Conservation (phyloP, 2,113 vertebrate species). For the Tetraodon nigroviridis region DNA sequence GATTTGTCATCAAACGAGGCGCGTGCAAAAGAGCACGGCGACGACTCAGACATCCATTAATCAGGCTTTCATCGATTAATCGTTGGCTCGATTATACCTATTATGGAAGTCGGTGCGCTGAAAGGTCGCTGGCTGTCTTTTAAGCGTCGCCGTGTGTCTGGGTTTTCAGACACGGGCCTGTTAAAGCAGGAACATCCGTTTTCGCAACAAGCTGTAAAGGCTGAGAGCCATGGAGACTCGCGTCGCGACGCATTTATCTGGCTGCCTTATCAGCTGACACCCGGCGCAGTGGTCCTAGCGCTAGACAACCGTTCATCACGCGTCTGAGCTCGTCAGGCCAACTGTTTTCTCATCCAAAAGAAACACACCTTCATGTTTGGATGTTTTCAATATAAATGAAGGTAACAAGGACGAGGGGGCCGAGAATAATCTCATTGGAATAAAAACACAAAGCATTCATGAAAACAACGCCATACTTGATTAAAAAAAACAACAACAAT, state of each 20-base stretch:
- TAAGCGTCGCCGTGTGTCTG: conserved; percentile 46
- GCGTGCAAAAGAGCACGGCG: neutral
- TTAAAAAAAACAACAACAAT: no score
- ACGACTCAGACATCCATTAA: neutral
- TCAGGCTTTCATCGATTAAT: neutral
- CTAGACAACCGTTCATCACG: fast-evolving
- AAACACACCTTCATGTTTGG: neutral
- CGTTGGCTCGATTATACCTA: conserved; percentile 25
- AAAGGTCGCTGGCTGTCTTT: conserved; percentile 17
- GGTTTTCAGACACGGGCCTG: conserved; percentile 64
- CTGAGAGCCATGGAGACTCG: conserved; percentile 54
- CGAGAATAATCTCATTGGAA: neutral
- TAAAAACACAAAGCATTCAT: no score
- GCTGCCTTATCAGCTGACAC: conserved; percentile 45
- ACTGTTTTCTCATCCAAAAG: neutral
- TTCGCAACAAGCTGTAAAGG: conserved; percentile 50
- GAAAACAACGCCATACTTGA: no score
- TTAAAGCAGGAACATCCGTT: conserved; percentile 46
- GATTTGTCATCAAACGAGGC: conserved; percentile 27
- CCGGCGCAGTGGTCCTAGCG: conserved; percentile 69
- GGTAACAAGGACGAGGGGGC: neutral
- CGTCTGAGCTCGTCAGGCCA: neutral
- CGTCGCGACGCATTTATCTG: conserved; percentile 64
- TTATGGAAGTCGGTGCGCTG: neutral
- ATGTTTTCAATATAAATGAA: no score